Conservation (phyloP, 2,113 vertebrate genomes). For the Bubo scandiacus region DNA sequence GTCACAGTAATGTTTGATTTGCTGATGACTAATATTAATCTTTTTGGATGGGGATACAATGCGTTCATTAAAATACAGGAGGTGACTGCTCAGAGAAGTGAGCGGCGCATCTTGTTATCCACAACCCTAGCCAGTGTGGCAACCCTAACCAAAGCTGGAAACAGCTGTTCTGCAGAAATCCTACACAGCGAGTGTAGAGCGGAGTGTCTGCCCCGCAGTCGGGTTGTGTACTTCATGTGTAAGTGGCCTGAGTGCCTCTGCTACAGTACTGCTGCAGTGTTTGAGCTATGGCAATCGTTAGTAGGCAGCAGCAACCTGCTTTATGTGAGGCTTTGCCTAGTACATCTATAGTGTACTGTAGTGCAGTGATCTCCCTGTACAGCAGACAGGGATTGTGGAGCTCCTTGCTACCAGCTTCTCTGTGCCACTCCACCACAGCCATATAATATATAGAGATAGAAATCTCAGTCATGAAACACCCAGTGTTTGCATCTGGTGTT, state of each 20-base stretch:
- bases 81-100: not conserved
- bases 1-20: not conserved
- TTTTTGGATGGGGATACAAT: not conserved
- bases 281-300: not conserved
- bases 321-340: not conserved
- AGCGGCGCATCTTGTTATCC: accelerated
- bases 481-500: not conserved
- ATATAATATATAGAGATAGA: accelerated
- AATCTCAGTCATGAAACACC: not conserved
- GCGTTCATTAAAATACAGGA: not conserved
- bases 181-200: not conserved
- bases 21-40: not conserved
- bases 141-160: not conserved
- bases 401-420: not conserved
- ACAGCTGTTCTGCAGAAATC: not conserved
- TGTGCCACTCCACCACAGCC: not conserved
- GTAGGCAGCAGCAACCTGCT: not conserved
- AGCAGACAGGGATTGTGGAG: not conserved
- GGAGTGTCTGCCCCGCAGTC: not conserved
- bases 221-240: accelerated
- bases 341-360: not conserved
- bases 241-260: not conserved
- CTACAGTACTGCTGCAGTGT: not conserved
- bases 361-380: not conserved
- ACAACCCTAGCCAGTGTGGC: not conserved